A percentile compares a stretch with the other conserved stretches of the same genome.
phyloP scores from a whole-genome alignment of 2,888 invertebrate species.

The Drosophila macrospina region DNA sequence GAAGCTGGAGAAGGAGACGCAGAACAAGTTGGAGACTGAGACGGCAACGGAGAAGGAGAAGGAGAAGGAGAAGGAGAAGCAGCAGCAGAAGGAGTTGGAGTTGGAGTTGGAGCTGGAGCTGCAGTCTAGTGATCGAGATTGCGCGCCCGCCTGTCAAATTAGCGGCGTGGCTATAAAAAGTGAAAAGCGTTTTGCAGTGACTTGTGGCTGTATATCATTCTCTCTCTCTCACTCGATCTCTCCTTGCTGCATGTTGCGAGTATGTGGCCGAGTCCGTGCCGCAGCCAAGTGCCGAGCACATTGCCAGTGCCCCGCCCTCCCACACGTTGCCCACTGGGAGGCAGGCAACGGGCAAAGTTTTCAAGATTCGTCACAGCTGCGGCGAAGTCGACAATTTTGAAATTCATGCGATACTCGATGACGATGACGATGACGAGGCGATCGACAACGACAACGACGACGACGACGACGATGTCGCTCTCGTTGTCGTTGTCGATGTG shows the following conservation, averaged over 20 bases:
- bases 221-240: background rate
- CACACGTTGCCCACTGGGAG: slow-evolving; percentile 30
- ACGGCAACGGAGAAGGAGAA: too few species aligned
- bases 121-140: slow-evolving; percentile 69
- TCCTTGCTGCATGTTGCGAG: slow-evolving; percentile 14
- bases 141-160: slow-evolving; percentile 78
- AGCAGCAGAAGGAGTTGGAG: slow-evolving; percentile 8
- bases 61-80: slow-evolving; percentile 12
- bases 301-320: slow-evolving; percentile 50
- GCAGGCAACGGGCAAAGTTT: slow-evolving; percentile 26
- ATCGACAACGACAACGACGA: slow-evolving; percentile 59
- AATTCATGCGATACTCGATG: slow-evolving; percentile 75
- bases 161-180: slow-evolving; percentile 76
- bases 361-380: slow-evolving; percentile 75
- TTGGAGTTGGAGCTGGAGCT: slow-evolving; percentile 2
- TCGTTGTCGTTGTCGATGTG: slow-evolving; percentile 47
- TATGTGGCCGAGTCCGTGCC: slow-evolving; percentile 14
- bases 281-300: slow-evolving; percentile 21
- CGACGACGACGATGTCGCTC: slow-evolving; percentile 49
- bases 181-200: slow-evolving; percentile 66
- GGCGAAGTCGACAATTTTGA: slow-evolving; percentile 70
- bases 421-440: slow-evolving; percentile 64
- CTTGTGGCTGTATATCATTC: slow-evolving; percentile 29
- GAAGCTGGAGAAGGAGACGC: slow-evolving; percentile 15
- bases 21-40: background rate